phyloP scores from a whole-genome alignment of 2,888 invertebrate genomes.

The Heliconius cydno region DNA sequence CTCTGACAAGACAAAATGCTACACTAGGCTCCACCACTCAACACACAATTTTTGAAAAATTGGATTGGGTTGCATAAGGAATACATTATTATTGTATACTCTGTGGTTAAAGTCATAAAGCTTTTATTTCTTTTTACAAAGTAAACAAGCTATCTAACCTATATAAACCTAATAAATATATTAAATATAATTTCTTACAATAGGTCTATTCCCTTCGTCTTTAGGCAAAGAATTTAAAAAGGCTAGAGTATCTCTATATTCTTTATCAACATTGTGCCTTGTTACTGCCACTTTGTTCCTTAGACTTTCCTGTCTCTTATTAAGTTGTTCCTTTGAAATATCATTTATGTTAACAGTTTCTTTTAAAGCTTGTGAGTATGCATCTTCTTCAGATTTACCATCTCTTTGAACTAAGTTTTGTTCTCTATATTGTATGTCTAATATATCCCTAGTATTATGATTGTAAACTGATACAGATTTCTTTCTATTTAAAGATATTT shows the following conservation, averaged over 20 bases:
- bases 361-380: constrained; percentile 70
- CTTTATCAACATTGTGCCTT: constrained; percentile 85
- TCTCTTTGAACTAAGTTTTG: constrained; percentile 64
- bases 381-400: constrained; percentile 63
- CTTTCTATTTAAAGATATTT: constrained; percentile 54
- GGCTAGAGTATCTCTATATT: constrained; percentile 73
- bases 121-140: too few species aligned
- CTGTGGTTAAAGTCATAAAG: too few species aligned
- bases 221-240: constrained; percentile 73
- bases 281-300: constrained; percentile 77
- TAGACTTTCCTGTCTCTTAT: constrained; percentile 60
- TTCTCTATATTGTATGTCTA: constrained; percentile 58
- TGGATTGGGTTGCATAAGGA: too few species aligned
- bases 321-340: constrained; percentile 53
- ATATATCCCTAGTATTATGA: constrained; percentile 66
- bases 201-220: constrained; percentile 59
- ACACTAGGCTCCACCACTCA: too few species aligned
- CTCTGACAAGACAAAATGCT: too few species aligned
- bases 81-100: too few species aligned
- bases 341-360: constrained; percentile 54
- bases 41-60: too few species aligned
- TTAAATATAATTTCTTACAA: constrained; percentile 58
- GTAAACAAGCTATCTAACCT: too few species aligned
- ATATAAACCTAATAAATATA: not conserved
- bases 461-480: constrained; percentile 70